Conservation (phyloP, 2,797 vertebrate species). For the Halcyon badia region DNA sequence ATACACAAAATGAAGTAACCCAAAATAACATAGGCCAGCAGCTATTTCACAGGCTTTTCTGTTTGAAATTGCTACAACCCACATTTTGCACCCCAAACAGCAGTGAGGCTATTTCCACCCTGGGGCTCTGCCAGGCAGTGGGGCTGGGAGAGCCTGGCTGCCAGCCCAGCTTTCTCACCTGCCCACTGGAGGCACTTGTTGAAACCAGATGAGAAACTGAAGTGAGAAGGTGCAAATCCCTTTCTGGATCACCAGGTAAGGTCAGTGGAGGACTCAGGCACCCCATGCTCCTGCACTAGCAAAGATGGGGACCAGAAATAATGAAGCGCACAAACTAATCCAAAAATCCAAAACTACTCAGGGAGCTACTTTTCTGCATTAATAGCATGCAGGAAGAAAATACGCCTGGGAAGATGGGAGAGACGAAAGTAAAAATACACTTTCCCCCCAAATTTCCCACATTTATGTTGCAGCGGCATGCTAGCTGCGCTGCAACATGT, state of each 20-base stretch:
- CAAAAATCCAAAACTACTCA: neutral
- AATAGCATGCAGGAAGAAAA: neutral
- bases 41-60: neutral
- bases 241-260: neutral
- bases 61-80: neutral
- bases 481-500: neutral
- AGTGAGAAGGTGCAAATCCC: neutral
- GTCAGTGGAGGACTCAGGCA: neutral
- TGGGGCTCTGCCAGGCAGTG: neutral
- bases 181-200: neutral
- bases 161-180: neutral
- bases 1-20: neutral
- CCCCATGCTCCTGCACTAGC: neutral
- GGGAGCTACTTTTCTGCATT: neutral
- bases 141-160: neutral
- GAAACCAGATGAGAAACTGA: neutral
- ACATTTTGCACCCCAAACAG: neutral
- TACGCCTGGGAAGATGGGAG: neutral
- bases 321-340: neutral
- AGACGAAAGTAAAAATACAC: neutral
- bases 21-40: neutral
- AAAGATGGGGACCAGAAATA: neutral
- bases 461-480: fast-evolving
- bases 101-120: neutral
- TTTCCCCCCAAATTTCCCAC: neutral